phyloP scores from a whole-genome alignment of 2,113 vertebrate species.

The Cynopterus brachyotis region DNA sequence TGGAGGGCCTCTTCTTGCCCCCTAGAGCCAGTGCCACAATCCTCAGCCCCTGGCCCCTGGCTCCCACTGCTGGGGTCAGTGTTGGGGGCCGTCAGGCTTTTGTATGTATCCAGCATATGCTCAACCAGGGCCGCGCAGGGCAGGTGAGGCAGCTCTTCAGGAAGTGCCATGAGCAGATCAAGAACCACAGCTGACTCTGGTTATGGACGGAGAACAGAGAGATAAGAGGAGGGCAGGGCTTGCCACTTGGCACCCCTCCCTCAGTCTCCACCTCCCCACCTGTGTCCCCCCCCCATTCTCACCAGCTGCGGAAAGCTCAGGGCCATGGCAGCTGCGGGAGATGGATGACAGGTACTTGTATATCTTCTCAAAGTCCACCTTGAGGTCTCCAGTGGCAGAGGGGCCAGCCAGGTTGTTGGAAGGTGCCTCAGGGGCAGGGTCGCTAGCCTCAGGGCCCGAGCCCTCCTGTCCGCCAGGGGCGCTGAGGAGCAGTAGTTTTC shows the following conservation, averaged over 20 bases:
- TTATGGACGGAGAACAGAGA: not conserved
- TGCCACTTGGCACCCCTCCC: too few relatives aligned
- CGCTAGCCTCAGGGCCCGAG: not conserved
- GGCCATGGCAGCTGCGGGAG: constrained; percentile 38
- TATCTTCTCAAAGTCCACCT: constrained; percentile 79
- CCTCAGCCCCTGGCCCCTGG: not conserved
- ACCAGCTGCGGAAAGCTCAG: constrained; percentile 76
- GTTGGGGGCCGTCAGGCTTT: constrained; percentile 11
- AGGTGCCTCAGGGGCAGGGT: not conserved
- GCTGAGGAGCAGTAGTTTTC: constrained; percentile 2
- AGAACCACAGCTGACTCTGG: constrained; percentile 80
- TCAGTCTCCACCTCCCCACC: too few relatives aligned
- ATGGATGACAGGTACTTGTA: constrained; percentile 74
- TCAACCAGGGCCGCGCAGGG: constrained; percentile 50
- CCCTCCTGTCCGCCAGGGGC: not conserved
- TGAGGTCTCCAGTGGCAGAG: not conserved
- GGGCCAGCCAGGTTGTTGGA: not conserved
- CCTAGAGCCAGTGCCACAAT: not conserved
- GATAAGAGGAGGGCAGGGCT: not conserved
- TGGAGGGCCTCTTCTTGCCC: not conserved
- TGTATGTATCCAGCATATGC: constrained; percentile 57
- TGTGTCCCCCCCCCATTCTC: not conserved
- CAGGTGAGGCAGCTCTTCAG: constrained; percentile 67
- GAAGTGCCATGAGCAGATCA: constrained; percentile 74
- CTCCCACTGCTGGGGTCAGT: not conserved